Percentiles rank a stretch among this genome's conserved stretches.
These are phyloP conservation scores for Theretra japonica DNA, from an alignment of 2,888 invertebrate genomes.

Conservation along the genomic window DNA sequence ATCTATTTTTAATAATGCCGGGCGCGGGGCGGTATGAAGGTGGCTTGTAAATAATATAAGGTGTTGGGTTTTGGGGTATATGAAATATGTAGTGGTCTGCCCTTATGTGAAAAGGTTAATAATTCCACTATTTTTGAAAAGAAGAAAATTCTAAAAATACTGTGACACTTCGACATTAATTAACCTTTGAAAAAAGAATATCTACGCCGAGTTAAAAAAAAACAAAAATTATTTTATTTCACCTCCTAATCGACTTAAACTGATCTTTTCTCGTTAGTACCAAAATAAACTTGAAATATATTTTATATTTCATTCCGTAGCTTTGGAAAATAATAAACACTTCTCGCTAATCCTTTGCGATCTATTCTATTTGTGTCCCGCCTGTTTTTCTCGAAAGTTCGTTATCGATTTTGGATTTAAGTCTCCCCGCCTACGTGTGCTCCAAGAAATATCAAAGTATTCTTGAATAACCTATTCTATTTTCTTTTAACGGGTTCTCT, in stretches of 20 bases:
- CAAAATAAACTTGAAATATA: no score
- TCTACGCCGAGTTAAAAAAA: no score
- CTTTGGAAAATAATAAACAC: neutral
- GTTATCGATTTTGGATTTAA: neutral
- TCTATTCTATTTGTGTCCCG: neutral
- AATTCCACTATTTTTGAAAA: neutral
- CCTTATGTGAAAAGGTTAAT: neutral
- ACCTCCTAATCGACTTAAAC: no score
- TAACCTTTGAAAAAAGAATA: no score
- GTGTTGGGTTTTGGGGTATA: neutral
- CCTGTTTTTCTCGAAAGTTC: neutral
- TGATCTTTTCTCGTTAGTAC: no score
- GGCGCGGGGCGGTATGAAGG: neutral
- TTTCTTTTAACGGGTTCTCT: neutral
- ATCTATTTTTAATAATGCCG: slow-evolving; percentile 17
- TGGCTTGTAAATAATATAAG: slow-evolving; percentile 10
- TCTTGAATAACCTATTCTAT: neutral
- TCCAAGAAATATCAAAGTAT: neutral
- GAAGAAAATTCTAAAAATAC: neutral
- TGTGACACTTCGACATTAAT: no score
- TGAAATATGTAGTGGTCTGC: slow-evolving; percentile 5
- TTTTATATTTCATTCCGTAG: no score
- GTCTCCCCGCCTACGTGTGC: neutral
- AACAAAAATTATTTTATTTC: no score
- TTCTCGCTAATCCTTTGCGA: neutral